A percentile compares a stretch with the other conserved stretches of the same genome.
phyloP scores from a whole-genome alignment of 2,888 invertebrate species.

The Limnephilus marmoratus region DNA sequence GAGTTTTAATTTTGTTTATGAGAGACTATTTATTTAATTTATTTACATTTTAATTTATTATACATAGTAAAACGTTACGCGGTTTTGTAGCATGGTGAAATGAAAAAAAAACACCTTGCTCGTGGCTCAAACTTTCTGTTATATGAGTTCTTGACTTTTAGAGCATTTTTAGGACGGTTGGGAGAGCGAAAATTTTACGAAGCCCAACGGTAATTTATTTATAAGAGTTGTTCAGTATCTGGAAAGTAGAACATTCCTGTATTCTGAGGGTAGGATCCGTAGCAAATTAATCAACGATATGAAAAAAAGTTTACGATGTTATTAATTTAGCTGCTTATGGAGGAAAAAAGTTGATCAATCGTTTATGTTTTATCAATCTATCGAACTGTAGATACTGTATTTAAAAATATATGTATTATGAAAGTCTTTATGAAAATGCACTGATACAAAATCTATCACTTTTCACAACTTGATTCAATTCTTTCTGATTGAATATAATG shows the following conservation, averaged over 20 bases:
- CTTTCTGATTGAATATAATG: too few relatives aligned
- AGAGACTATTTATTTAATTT: neutral
- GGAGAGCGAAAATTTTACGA: slow-evolving; percentile 54
- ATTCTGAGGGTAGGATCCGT: neutral
- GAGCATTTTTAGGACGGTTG: slow-evolving; percentile 8
- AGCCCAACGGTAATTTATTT: slow-evolving; percentile 61
- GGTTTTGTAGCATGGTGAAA: neutral
- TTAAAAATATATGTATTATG: too few relatives aligned
- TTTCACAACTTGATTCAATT: too few relatives aligned
- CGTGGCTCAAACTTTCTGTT: slow-evolving; percentile 18
- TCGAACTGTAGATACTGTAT: too few relatives aligned
- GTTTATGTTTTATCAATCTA: too few relatives aligned
- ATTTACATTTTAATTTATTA: neutral
- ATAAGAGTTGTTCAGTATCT: slow-evolving; percentile 54
- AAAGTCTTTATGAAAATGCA: too few relatives aligned
- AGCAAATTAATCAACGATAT: neutral
- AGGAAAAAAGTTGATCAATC: too few relatives aligned
- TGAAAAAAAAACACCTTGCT: slow-evolving; percentile 5
- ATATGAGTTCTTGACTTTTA: neutral
- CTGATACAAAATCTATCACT: too few relatives aligned
- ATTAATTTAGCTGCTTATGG: too few relatives aligned
- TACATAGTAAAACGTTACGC: neutral
- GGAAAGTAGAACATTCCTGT: neutral
- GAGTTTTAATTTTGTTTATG: neutral
- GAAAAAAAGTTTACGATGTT: neutral